Conservation (phyloP, 2,888 invertebrate species). For the Latrodectus hesperus region DNA sequence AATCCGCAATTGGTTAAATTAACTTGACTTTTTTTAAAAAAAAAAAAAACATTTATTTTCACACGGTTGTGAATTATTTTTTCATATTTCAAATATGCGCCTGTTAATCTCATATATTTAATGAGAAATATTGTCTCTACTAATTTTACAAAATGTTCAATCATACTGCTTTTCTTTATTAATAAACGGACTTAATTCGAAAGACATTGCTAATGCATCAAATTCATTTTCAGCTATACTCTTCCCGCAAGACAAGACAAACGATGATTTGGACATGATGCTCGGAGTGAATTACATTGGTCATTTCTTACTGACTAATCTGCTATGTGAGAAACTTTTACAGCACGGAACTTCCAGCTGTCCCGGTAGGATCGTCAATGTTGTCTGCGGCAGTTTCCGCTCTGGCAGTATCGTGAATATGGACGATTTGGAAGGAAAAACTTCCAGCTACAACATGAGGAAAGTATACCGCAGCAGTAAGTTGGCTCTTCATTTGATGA, state of each 20-base stretch:
- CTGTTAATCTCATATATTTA: no score
- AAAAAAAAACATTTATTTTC: no score
- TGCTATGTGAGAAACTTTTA: slow-evolving; percentile 70
- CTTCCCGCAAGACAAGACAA: slow-evolving; percentile 68
- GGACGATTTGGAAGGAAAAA: slow-evolving; percentile 66
- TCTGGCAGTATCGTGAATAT: slow-evolving; percentile 58
- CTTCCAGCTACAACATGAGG: slow-evolving; percentile 45
- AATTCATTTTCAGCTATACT: slow-evolving; percentile 59
- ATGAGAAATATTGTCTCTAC: no score
- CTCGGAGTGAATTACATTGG: slow-evolving; percentile 72
- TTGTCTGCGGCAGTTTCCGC: slow-evolving; percentile 70
- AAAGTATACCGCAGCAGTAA: slow-evolving; percentile 64
- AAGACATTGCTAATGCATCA: no score
- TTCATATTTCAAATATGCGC: no score
- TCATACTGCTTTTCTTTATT: no score
- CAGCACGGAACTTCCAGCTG: slow-evolving; percentile 35
- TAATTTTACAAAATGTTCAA: no score
- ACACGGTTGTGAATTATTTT: no score
- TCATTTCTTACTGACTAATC: slow-evolving; percentile 70
- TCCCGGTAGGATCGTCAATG: slow-evolving; percentile 68
- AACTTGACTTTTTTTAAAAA: no score
- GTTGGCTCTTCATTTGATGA: slow-evolving; percentile 65
- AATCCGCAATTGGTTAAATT: no score
- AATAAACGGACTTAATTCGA: no score
- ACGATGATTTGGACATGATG: slow-evolving; percentile 71